Evolutionary conservation across 2,797 vertebrate species (phyloP).

Genomic region (Hirundo rustica): DNA sequence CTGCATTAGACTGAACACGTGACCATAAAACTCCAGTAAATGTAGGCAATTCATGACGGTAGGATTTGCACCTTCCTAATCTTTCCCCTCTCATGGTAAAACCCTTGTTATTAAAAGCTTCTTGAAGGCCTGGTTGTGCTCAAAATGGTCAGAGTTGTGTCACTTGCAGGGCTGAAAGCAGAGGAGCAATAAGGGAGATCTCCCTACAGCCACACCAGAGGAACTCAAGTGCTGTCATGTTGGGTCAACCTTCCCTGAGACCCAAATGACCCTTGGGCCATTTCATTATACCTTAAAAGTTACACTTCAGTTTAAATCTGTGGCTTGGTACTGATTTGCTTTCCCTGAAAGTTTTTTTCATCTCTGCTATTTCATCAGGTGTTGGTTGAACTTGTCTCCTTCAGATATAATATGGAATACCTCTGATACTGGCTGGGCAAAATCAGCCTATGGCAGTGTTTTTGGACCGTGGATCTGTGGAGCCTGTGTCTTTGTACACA

Average conservation of each 20-base stretch:
- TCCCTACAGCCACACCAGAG: background rate
- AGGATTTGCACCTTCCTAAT: background rate
- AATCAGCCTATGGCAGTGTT: conserved; percentile 78
- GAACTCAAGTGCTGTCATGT: background rate
- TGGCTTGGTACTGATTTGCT: background rate
- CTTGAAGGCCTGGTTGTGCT: background rate
- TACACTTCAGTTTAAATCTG: background rate
- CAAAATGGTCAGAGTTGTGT: background rate
- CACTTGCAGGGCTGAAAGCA: background rate
- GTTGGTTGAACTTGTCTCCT: conserved; percentile 77
- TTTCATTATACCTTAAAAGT: background rate
- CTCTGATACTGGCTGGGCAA: conserved; percentile 84
- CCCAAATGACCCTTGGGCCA: background rate
- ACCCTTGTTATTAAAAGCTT: background rate
- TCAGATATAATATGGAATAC: conserved; percentile 83
- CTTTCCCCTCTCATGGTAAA: background rate
- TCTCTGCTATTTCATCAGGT: conserved; percentile 65
- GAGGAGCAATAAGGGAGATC: background rate
- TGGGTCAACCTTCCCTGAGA: background rate
- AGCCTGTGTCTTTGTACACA: conserved; percentile 80
- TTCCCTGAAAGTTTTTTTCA: background rate
- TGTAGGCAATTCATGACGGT: background rate
- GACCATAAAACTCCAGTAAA: background rate
- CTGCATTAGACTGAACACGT: background rate
- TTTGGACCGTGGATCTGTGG: conserved; percentile 82